A percentile compares a stretch with the other conserved stretches of the same genome.
Evolutionary conservation across 2,113 vertebrate genomes (phyloP).

Genomic region (Osmerus eperlanus): DNA sequence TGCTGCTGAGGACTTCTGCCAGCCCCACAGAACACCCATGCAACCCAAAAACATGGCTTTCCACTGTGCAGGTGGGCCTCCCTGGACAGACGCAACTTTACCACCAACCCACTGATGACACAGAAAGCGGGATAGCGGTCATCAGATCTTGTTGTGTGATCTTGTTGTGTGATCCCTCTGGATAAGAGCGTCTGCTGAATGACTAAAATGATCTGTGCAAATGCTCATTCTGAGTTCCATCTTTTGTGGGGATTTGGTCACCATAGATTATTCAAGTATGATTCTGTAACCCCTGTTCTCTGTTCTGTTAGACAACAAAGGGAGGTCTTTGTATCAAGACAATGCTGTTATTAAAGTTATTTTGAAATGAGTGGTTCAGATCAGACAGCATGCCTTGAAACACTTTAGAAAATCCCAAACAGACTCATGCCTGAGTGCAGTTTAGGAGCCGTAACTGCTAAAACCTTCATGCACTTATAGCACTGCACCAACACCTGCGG

Average conservation of each 20-base stretch:
- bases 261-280: conserved; percentile 30
- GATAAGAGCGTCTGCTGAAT: too few species aligned
- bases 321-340: neutral
- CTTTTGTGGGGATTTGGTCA: conserved; percentile 7
- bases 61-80: neutral
- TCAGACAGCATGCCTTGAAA: neutral
- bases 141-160: neutral
- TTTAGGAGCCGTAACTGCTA: too few species aligned
- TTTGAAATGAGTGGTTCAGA: neutral
- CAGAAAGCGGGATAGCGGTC: neutral
- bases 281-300: neutral
- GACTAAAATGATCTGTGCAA: neutral
- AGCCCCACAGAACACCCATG: neutral
- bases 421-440: too few species aligned
- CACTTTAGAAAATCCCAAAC: too few species aligned
- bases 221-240: conserved; percentile 1
- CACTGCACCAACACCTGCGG: too few species aligned
- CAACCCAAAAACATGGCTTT: neutral
- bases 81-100: neutral
- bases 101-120: too few species aligned
- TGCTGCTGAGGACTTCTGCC: neutral
- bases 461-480: too few species aligned
- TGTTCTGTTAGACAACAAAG: neutral
- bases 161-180: too few species aligned
- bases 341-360: neutral